Percentiles rank a stretch among this genome's conserved stretches.
phyloP scores from a whole-genome alignment of 2,888 invertebrate species.

The Autographa pulchrina region DNA sequence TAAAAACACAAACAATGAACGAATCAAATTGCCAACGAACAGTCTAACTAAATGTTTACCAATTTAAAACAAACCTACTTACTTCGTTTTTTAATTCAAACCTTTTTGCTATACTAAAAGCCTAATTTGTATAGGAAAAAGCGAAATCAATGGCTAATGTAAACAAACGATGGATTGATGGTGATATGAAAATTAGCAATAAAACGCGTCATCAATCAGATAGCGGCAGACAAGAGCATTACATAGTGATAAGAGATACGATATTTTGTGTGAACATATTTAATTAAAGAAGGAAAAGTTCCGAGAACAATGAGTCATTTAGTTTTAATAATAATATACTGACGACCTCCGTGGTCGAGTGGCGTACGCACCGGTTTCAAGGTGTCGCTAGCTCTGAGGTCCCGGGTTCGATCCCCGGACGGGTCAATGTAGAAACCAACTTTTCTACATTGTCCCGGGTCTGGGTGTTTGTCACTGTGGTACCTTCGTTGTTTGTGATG shows the following conservation, averaged over 20 bases:
- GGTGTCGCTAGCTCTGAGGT: too few relatives aligned
- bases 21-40: background rate
- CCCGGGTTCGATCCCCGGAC: too few relatives aligned
- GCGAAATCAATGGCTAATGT: background rate
- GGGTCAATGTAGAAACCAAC: too few relatives aligned
- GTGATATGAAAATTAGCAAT: conserved; percentile 1
- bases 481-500: too few relatives aligned
- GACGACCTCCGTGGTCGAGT: too few relatives aligned
- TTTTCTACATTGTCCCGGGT: too few relatives aligned
- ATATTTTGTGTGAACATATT: background rate
- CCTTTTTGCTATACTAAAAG: too few relatives aligned
- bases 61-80: background rate
- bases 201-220: conserved; percentile 8
- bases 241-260: background rate
- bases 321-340: background rate
- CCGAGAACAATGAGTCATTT: background rate
- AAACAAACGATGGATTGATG: background rate
- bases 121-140: too few relatives aligned
- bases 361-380: too few relatives aligned
- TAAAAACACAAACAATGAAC: conserved; percentile 1
- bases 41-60: background rate
- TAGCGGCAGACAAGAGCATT: background rate
- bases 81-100: background rate
- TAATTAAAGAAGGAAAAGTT: background rate
- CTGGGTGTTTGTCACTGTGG: too few relatives aligned